Evolutionary conservation across 2,888 invertebrate species (phyloP).

Genomic region (Zeuzera pyrina): DNA sequence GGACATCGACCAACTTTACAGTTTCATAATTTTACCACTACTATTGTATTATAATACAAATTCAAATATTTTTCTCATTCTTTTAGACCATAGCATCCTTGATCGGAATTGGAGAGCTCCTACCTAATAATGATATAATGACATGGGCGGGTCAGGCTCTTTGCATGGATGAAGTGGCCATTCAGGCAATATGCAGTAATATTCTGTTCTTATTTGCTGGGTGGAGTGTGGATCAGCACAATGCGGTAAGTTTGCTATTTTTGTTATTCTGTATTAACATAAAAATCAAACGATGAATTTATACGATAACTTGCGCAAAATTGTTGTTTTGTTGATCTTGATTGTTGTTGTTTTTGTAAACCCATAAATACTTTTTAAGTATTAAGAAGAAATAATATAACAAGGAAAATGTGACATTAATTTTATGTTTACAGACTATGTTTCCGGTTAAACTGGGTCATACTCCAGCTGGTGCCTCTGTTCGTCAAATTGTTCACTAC

Average conservation of each 20-base stretch:
- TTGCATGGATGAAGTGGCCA: conserved; percentile 70
- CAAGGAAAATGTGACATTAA: too few relatives aligned
- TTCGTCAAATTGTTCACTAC: conserved; percentile 81
- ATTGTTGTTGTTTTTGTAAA: too few relatives aligned
- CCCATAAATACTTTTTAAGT: too few relatives aligned
- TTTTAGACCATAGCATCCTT: conserved; percentile 46
- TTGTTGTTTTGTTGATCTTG: too few relatives aligned
- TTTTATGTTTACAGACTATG: conserved; percentile 77
- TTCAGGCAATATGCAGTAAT: conserved; percentile 76
- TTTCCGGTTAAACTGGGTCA: conserved; percentile 79
- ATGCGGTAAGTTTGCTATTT: conserved; percentile 66
- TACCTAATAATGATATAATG: conserved; percentile 72
- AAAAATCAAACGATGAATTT: too few relatives aligned
- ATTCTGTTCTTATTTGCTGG: conserved; percentile 78
- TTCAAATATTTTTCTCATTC: too few relatives aligned
- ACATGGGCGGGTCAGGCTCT: conserved; percentile 59
- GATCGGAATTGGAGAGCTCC: conserved; percentile 75
- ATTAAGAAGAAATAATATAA: too few relatives aligned
- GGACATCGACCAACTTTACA: too few relatives aligned
- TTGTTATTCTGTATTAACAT: too few relatives aligned
- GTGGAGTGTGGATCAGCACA: conserved; percentile 69
- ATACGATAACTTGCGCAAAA: too few relatives aligned
- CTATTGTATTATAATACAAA: too few relatives aligned
- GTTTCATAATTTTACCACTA: too few relatives aligned
- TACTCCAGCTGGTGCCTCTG: conserved; percentile 79